Base-by-base conservation (phyloP, 2,797 vertebrate genomes). In the Sebastes taczanowskii region DNA sequence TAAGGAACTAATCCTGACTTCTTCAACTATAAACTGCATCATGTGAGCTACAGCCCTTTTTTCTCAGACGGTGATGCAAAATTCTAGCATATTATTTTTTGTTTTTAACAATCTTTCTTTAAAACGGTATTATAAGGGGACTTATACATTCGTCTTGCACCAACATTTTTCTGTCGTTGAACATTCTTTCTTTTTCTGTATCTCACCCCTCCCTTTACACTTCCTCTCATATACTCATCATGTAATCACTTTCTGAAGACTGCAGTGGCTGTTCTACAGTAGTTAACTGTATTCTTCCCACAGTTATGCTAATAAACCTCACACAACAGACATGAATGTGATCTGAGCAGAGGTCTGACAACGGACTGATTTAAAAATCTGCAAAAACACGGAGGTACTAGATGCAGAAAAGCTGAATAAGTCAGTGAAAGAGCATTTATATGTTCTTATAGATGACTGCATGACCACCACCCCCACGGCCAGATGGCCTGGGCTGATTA, bases 401-500 rank as follows among this genome's bases (percentile, higher is more conserved):
- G 49, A 77, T 18, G 25, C 16, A n/a, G 16, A 83, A 74, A 32
- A 63, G 13, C 38, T 61, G 77, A 77, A 61, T 32, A 71, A 69
- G 10, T 35, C 10, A 22, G 34, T 71, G 25, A 80, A 25, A 71
- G 27, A 66, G 9, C 10, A 22, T 74, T 66, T 75, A 34, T 53
- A 76, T 77, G 25, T 85, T 84, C 68, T 79, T 77, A 87, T 85
- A 72, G 74, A 81, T 73, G 52, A 70, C 34, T 85, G 74, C 66
- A 55, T 60, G 65, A 69, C 77, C 84, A 67, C 77, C 82, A 86
- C 88, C 86, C 87, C 85, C 89, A 82, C 59, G 25, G 71, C 85
- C 92, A 91, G 89, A 93, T 91, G 90, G 91, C 69, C 55, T 10
- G 11, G 58, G 55, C 61, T 93, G 87, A 83, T 81, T 72, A 71